Percentiles rank a stretch among this genome's conserved stretches.
Conservation (phyloP, 2,888 invertebrate genomes). For the Cecidostiba fungosa region DNA sequence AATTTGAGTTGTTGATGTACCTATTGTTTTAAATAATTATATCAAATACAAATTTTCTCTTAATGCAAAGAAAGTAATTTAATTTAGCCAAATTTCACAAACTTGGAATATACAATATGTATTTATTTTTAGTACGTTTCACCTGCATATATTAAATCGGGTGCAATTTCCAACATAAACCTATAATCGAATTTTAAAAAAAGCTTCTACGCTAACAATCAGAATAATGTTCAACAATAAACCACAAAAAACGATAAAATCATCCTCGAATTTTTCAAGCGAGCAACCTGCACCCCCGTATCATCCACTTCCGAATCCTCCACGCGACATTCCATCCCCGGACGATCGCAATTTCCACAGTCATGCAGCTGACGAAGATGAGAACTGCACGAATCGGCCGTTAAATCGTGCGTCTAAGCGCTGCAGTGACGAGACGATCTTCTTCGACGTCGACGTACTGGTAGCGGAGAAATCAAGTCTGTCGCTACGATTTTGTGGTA, state of each 20-base stretch:
- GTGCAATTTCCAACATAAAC: no score
- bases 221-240: background rate
- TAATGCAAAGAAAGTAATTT: no score
- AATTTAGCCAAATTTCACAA: no score
- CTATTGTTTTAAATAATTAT: no score
- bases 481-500: background rate
- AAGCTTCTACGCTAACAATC: no score
- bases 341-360: background rate
- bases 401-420: slow-evolving; percentile 14
- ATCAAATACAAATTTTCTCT: no score
- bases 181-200: no score
- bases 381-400: background rate
- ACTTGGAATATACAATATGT: no score
- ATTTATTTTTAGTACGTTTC: no score
- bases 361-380: background rate
- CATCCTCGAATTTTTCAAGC: background rate
- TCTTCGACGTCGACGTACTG: background rate
- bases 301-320: background rate
- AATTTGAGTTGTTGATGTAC: no score
- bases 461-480: background rate
- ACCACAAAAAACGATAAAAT: background rate
- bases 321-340: background rate
- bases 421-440: background rate
- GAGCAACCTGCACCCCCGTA: background rate
- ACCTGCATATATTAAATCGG: no score